A percentile compares a stretch with the other conserved stretches of the same genome.
These are phyloP conservation scores for Aphelenchoides fujianensis DNA, from an alignment of 1,140 invertebrate species.

Conservation along the genomic window DNA sequence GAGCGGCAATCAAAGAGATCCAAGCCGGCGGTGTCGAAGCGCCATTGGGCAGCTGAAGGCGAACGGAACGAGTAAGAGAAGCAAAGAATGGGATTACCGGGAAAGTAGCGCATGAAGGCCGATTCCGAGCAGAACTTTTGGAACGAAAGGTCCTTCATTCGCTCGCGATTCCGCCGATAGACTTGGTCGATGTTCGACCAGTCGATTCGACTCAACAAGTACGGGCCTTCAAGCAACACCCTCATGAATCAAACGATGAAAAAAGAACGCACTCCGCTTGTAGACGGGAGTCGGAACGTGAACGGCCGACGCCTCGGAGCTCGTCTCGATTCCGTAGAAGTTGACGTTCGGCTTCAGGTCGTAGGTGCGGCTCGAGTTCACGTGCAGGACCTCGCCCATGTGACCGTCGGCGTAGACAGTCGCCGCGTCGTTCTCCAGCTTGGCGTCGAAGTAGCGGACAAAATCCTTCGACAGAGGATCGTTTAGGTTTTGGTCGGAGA, in stretches of 20 bases:
- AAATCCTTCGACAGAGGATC: slow-evolving; percentile 51
- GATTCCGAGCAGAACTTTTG: slow-evolving; percentile 60
- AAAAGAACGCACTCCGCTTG: slow-evolving; percentile 53
- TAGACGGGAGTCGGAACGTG: slow-evolving; percentile 61
- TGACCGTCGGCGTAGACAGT: slow-evolving; percentile 38
- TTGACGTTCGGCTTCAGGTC: slow-evolving; percentile 53
- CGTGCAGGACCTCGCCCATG: slow-evolving; percentile 28
- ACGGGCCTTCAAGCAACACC: slow-evolving; percentile 45
- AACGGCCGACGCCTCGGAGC: slow-evolving; percentile 56
- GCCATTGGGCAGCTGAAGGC: slow-evolving; percentile 55
- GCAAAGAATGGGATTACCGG: slow-evolving; percentile 30
- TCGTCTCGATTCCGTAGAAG: slow-evolving; percentile 58
- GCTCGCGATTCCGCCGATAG: slow-evolving; percentile 58
- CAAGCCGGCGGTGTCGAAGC: slow-evolving; percentile 52
- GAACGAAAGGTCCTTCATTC: slow-evolving; percentile 58
- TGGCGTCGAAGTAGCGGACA: slow-evolving; percentile 59
- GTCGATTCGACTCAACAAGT: slow-evolving; percentile 54
- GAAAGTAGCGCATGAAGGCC: slow-evolving; percentile 61
- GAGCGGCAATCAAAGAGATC: slow-evolving; percentile 60
- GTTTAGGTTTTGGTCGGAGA: slow-evolving; percentile 45
- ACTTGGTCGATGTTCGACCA: slow-evolving; percentile 61
- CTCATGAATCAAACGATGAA: slow-evolving; percentile 13
- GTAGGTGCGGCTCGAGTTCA: slow-evolving; percentile 45
- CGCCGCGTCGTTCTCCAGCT: slow-evolving; percentile 38
- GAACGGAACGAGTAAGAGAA: neutral